Evolutionary conservation across 2,888 invertebrate species (phyloP).

Genomic region (Geophilus truncorum): DNA sequence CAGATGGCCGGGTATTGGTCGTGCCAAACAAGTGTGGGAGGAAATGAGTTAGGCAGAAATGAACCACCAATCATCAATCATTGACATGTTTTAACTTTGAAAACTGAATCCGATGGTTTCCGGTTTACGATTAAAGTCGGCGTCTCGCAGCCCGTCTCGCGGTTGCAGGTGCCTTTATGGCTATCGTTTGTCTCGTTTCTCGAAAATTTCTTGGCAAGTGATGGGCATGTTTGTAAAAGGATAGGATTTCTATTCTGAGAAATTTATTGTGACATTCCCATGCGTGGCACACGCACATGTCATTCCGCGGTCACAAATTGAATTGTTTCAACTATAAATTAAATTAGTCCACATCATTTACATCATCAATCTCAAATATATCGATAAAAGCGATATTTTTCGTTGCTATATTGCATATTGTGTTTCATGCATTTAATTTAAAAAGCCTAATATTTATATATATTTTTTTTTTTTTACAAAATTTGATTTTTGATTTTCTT

Average conservation of each 20-base stretch:
- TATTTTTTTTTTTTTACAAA: too few species aligned
- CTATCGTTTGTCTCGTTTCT: background rate
- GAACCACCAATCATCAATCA: background rate
- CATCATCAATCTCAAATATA: too few species aligned
- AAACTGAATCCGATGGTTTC: background rate
- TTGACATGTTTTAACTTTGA: background rate
- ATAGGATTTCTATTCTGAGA: constrained; percentile 19
- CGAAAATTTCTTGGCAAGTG: background rate
- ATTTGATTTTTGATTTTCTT: too few species aligned
- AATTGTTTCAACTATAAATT: background rate
- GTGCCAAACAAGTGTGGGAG: background rate
- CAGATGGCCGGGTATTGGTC: background rate
- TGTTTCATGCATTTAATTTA: too few species aligned
- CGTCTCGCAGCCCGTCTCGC: background rate
- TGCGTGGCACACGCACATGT: background rate
- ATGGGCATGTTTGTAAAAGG: background rate
- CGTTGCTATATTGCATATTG: too few species aligned
- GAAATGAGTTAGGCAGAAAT: background rate
- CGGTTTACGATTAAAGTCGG: background rate
- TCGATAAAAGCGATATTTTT: too few species aligned
- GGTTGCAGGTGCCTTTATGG: background rate
- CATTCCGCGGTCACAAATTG: background rate
- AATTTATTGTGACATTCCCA: background rate
- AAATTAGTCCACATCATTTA: background rate
- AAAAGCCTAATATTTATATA: too few species aligned